These are phyloP conservation scores for Piezodorus guildinii DNA, from an alignment of 1,140 invertebrate species.

Conservation along the genomic window DNA sequence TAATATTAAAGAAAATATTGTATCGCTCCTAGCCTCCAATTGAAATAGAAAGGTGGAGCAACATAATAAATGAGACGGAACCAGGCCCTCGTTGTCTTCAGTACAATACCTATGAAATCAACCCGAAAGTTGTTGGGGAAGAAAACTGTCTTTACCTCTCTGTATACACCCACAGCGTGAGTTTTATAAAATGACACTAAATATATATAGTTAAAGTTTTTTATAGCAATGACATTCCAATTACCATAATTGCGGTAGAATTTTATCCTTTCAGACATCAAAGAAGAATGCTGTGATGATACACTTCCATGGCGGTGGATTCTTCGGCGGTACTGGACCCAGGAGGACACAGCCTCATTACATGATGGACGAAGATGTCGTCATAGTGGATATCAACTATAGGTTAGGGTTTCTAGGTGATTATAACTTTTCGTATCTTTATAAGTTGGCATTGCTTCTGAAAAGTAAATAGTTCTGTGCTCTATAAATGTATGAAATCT, in stretches of 20 bases:
- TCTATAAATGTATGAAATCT: too few relatives aligned
- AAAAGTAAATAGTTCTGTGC: too few relatives aligned
- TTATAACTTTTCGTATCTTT: too few relatives aligned
- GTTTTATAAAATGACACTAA: constrained; percentile 20
- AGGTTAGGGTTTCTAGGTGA: constrained; percentile 39
- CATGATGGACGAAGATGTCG: constrained; percentile 40
- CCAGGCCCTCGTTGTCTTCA: constrained; percentile 1
- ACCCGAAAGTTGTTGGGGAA: not conserved
- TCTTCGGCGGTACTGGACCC: constrained; percentile 24
- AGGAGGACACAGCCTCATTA: constrained; percentile 35
- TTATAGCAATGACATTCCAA: not conserved
- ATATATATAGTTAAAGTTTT: not conserved
- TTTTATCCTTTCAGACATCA: not conserved
- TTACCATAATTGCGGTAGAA: not conserved
- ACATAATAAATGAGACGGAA: constrained; percentile 1
- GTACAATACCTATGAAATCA: not conserved
- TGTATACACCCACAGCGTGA: constrained; percentile 12
- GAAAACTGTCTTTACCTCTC: constrained; percentile 11
- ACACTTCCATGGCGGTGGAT: constrained; percentile 5
- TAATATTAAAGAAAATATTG: too few relatives aligned
- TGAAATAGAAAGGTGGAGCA: constrained; percentile 30
- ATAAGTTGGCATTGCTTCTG: too few relatives aligned
- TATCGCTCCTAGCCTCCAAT: not conserved
- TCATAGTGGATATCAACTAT: constrained; percentile 49
- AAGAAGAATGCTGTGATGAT: not conserved